Percentiles rank a stretch among this genome's conserved stretches.
Evolutionary conservation across 1,140 invertebrate genomes (phyloP).

Genomic region (Penaeus indicus): DNA sequence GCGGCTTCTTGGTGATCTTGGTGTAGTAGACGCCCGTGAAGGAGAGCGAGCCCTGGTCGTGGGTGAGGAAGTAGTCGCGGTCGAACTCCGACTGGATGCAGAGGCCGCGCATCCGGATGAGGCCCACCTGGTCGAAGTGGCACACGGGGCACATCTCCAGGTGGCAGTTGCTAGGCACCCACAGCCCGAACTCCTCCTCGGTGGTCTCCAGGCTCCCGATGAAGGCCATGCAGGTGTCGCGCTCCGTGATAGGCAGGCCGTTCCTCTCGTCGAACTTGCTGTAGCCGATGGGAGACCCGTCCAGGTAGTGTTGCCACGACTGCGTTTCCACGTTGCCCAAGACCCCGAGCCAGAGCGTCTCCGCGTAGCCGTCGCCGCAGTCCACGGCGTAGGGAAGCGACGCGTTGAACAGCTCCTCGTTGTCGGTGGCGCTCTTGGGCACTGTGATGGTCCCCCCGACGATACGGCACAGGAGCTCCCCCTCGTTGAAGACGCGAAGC

Average conservation of each 20-base stretch:
- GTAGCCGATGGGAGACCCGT: background rate
- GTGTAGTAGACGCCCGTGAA: slow-evolving; percentile 16
- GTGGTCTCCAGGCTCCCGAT: slow-evolving; percentile 16
- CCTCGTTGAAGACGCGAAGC: slow-evolving; percentile 5
- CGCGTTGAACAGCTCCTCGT: background rate
- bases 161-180: background rate
- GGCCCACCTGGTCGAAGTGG: background rate
- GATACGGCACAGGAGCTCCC: background rate
- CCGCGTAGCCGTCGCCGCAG: slow-evolving; percentile 11
- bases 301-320: background rate
- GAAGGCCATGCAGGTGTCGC: slow-evolving; percentile 16
- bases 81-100: slow-evolving; percentile 28
- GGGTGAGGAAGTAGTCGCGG: slow-evolving; percentile 30
- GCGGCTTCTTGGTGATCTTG: slow-evolving; percentile 8
- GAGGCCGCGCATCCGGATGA: slow-evolving; percentile 11
- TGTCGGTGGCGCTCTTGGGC: background rate
- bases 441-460: background rate
- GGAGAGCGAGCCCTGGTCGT: background rate
- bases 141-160: slow-evolving; percentile 27
- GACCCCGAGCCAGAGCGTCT: slow-evolving; percentile 26
- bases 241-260: background rate
- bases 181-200: background rate
- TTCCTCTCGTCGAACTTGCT: background rate
- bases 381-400: background rate
- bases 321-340: background rate